A percentile compares a stretch with the other conserved stretches of the same genome.
These are phyloP conservation scores for Masnerella sp. DNA, from an alignment of 2,888 invertebrate species.

Conservation along the genomic window DNA sequence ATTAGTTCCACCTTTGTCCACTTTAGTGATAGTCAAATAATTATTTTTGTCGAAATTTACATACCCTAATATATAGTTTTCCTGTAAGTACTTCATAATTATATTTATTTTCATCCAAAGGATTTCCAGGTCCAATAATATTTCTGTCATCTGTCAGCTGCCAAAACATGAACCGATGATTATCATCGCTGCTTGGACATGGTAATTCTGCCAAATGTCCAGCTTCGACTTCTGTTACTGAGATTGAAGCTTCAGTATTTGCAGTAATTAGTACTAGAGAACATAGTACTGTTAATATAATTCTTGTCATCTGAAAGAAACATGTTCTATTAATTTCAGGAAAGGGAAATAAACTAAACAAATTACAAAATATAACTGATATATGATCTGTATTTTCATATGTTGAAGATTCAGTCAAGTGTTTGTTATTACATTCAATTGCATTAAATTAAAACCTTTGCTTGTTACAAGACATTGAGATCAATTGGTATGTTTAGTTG, in stretches of 20 bases:
- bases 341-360: no score
- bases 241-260: slow-evolving; percentile 62
- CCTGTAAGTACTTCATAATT: slow-evolving; percentile 85
- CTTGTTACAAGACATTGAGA: no score
- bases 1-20: background rate
- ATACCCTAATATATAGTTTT: slow-evolving; percentile 83
- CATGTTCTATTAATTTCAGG: no score
- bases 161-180: slow-evolving; percentile 85
- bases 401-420: no score
- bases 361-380: no score
- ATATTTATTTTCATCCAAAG: slow-evolving; percentile 81
- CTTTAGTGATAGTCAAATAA: background rate
- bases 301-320: slow-evolving; percentile 65
- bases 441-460: no score
- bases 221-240: slow-evolving; percentile 79
- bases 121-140: slow-evolving; percentile 83
- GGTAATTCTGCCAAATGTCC: slow-evolving; percentile 81
- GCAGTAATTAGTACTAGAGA: slow-evolving; percentile 61
- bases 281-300: slow-evolving; percentile 61
- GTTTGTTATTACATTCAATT: no score
- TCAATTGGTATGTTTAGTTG: no score
- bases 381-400: no score
- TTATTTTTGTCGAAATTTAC: slow-evolving; percentile 65
- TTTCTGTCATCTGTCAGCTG: slow-evolving; percentile 79
- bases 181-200: slow-evolving; percentile 83